phyloP scores from a whole-genome alignment of 2,888 invertebrate genomes.

The Palloptera scutellata region DNA sequence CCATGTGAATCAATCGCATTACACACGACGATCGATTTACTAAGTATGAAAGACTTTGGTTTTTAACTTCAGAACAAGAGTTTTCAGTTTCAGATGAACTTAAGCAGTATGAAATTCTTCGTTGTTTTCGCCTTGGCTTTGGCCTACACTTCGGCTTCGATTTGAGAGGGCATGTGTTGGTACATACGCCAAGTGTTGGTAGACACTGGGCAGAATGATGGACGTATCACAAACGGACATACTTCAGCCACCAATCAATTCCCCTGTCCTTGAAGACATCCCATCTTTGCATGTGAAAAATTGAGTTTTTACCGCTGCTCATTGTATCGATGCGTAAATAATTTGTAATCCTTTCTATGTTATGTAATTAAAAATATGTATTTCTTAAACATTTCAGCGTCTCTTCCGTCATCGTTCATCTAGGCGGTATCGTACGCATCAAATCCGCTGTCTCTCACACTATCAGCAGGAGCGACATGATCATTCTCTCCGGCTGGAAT shows the following conservation, averaged over 20 bases:
- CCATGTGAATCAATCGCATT: too few species aligned
- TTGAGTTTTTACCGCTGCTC: constrained; percentile 58
- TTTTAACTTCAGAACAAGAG: too few species aligned
- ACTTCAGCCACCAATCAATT: constrained; percentile 40
- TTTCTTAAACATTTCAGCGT: background rate
- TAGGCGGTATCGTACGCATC: background rate
- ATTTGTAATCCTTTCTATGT: background rate
- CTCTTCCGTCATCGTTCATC: background rate
- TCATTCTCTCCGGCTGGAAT: background rate
- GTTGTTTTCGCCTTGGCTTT: constrained; percentile 48
- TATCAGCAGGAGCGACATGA: background rate
- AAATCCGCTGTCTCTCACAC: background rate
- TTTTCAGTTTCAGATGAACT: too few species aligned
- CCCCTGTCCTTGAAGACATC: constrained; percentile 42
- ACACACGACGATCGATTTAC: too few species aligned
- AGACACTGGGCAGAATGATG: constrained; percentile 8
- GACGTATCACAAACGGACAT: constrained; percentile 46
- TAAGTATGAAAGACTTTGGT: too few species aligned
- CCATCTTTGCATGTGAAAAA: constrained; percentile 47
- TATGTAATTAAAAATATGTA: too few species aligned
- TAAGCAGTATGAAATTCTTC: constrained; percentile 48
- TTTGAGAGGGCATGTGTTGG: constrained; percentile 5
- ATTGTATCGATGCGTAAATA: constrained; percentile 48
- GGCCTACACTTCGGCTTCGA: constrained; percentile 47
- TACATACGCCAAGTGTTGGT: constrained; percentile 8